These are phyloP conservation scores for Tetragonula clypearis DNA, from an alignment of 1,140 invertebrate species.

Conservation along the genomic window DNA sequence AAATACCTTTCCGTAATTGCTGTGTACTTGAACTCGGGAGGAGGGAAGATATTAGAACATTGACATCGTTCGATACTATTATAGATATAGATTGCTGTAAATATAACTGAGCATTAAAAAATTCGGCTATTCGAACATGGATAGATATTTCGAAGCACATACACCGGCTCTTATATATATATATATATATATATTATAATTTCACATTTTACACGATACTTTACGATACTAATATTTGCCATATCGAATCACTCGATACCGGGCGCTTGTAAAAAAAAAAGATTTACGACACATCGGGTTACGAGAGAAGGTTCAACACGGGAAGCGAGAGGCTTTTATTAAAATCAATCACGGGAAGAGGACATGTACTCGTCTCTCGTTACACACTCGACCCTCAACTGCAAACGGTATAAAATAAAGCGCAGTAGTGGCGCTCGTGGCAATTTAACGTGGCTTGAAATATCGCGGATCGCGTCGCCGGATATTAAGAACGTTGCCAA, in stretches of 20 bases:
- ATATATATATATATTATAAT: too few relatives aligned
- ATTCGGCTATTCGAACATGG: too few relatives aligned
- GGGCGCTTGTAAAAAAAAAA: background rate
- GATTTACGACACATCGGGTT: background rate
- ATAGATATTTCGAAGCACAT: too few relatives aligned
- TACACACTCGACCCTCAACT: background rate
- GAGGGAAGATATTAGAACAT: too few relatives aligned
- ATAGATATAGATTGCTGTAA: too few relatives aligned
- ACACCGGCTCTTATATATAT: too few relatives aligned
- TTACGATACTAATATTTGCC: background rate
- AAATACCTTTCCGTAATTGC: too few relatives aligned
- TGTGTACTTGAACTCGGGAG: too few relatives aligned
- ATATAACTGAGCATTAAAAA: too few relatives aligned
- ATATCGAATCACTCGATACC: background rate
- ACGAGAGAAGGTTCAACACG: too few relatives aligned
- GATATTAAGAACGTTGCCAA: constrained; percentile 62
- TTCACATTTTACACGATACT: too few relatives aligned
- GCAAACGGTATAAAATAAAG: background rate
- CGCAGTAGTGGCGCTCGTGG: background rate
- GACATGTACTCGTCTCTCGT: background rate
- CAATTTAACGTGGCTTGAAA: constrained; percentile 39
- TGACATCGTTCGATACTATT: too few relatives aligned
- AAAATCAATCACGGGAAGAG: constrained; percentile 5
- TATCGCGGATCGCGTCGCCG: constrained; percentile 39
- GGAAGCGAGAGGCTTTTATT: background rate